These are phyloP conservation scores for Ptyas mucosa DNA, from an alignment of 2,113 vertebrate species.

Conservation along the genomic window DNA sequence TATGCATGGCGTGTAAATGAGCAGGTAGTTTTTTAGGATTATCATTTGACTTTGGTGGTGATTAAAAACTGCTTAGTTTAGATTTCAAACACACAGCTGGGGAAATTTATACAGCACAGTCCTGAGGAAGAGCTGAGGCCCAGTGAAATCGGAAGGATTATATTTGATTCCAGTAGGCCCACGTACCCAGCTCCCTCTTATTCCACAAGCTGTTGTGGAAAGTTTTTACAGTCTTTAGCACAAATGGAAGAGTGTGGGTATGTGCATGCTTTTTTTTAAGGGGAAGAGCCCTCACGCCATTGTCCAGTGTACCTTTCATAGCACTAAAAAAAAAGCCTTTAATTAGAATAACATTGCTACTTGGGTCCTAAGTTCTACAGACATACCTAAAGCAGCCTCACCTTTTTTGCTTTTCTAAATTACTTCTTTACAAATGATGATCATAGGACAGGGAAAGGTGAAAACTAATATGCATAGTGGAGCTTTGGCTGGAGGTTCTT, in stretches of 20 bases:
- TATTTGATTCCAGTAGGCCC: conserved; percentile 37
- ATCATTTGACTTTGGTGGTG: conserved; percentile 36
- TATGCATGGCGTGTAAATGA: background rate
- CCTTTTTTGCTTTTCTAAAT: background rate
- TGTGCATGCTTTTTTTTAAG: background rate
- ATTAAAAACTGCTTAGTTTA: conserved; percentile 54
- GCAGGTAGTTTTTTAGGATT: conserved; percentile 59
- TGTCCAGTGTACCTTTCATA: conserved; percentile 9
- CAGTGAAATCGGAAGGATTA: conserved; percentile 41
- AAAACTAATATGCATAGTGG: background rate
- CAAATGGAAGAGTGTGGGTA: background rate
- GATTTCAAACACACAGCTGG: conserved; percentile 42
- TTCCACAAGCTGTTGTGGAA: conserved; percentile 14
- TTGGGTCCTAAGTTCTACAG: conserved; percentile 31
- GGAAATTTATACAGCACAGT: conserved; percentile 58
- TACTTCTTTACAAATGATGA: background rate
- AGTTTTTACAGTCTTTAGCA: conserved; percentile 34
- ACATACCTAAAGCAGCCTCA: background rate
- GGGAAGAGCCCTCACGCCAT: background rate
- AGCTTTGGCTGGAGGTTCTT: conserved; percentile 20
- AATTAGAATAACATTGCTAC: background rate
- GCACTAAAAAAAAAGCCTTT: conserved; percentile 2
- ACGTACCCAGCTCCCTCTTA: background rate
- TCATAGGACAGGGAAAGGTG: background rate
- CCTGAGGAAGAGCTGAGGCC: conserved; percentile 48